phyloP scores from a whole-genome alignment of 2,888 invertebrate genomes.

The Eugnorisma glareosa region DNA sequence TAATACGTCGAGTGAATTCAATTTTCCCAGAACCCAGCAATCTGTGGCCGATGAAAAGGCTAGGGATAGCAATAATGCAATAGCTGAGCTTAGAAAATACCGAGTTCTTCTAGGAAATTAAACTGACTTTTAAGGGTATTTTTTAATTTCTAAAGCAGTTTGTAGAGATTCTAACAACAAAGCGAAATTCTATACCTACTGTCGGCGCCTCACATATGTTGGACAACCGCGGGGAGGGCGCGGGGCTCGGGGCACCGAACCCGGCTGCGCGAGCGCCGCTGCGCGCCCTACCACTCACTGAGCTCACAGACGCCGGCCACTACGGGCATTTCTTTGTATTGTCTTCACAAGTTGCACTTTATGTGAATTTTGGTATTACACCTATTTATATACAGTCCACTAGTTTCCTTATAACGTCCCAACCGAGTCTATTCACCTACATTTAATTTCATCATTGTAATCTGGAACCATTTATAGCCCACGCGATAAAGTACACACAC shows the following conservation, averaged over 20 bases:
- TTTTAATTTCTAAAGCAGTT: neutral
- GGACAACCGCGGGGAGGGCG: too few species aligned
- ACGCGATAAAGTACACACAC: neutral
- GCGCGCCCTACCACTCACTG: too few species aligned
- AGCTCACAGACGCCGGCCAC: too few species aligned
- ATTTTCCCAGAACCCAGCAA: slow-evolving; percentile 34
- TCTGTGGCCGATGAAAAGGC: slow-evolving; percentile 17
- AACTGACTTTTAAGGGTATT: neutral
- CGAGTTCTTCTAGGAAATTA: neutral
- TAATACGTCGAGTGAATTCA: slow-evolving; percentile 39
- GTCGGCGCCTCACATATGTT: too few species aligned
- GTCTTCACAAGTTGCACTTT: too few species aligned
- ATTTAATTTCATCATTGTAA: neutral
- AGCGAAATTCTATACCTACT: neutral
- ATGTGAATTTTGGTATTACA: too few species aligned
- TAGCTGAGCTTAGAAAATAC: neutral
- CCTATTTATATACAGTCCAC: too few species aligned
- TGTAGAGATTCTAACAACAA: neutral
- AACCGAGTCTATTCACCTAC: too few species aligned
- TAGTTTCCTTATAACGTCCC: too few species aligned
- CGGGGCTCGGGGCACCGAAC: too few species aligned
- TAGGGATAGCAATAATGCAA: slow-evolving; percentile 1
- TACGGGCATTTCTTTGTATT: too few species aligned
- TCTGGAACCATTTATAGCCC: neutral
- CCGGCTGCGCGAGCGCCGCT: too few species aligned